Evolutionary conservation across 1,140 invertebrate genomes (phyloP).

Genomic region (Saccostrea echinata): DNA sequence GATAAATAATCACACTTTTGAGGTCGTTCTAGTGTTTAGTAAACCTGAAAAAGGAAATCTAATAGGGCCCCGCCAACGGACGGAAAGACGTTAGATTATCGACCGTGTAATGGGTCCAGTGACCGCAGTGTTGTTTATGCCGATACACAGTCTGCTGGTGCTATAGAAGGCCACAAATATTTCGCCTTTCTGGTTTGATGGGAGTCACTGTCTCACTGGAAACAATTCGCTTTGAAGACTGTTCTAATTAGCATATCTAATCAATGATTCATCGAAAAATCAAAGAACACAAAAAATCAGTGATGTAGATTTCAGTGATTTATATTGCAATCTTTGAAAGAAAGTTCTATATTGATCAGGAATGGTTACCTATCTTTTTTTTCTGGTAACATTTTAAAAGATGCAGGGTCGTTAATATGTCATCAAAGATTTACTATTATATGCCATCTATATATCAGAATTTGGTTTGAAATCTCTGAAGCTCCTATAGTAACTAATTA

Average conservation of each 20-base stretch:
- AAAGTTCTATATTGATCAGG: not conserved
- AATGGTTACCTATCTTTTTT: not conserved
- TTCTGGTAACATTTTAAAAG: too few species aligned
- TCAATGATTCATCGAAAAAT: conserved; percentile 15
- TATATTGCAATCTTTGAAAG: not conserved
- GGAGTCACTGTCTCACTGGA: not conserved
- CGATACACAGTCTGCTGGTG: not conserved
- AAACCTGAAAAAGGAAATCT: not conserved
- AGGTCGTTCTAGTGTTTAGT: not conserved
- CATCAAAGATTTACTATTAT: too few species aligned
- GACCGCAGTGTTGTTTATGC: conserved; percentile 8
- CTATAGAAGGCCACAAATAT: conserved; percentile 15
- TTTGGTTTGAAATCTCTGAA: too few species aligned
- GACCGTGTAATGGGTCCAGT: not conserved
- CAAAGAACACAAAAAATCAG: conserved; percentile 8
- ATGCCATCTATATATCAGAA: too few species aligned
- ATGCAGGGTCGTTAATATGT: too few species aligned
- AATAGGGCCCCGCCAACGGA: not conserved
- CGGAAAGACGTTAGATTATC: not conserved
- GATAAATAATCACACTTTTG: not conserved
- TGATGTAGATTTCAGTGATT: conserved; percentile 21
- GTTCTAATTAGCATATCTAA: conserved; percentile 21
- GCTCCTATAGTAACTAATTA: too few species aligned
- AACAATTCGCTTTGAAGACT: not conserved
- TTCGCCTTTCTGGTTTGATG: conserved; percentile 6